Conservation (phyloP, 2,113 vertebrate genomes). For the human region DNA sequence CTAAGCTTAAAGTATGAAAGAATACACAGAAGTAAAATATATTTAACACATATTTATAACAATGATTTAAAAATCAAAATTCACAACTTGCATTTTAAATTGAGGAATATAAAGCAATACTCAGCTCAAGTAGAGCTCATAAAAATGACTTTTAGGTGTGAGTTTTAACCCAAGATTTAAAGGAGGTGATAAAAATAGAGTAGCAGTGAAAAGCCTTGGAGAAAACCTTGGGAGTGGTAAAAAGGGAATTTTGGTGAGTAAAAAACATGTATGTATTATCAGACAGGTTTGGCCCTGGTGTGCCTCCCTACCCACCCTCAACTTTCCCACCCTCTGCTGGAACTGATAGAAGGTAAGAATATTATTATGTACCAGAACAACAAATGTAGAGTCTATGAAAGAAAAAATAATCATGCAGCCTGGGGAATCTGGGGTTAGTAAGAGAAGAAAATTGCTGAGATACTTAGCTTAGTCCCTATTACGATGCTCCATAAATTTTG, state of each 20-base stretch:
- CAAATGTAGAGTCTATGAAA: background rate
- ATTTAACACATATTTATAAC: background rate
- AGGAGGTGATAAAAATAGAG: background rate
- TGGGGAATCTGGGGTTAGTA: background rate
- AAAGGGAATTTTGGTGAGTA: background rate
- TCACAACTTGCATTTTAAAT: background rate
- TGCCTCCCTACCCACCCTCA: background rate
- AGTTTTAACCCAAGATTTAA: background rate
- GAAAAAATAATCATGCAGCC: background rate
- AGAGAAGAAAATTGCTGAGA: constrained; percentile 9
- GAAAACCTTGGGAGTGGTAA: background rate
- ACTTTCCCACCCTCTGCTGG: background rate
- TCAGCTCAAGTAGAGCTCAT: background rate
- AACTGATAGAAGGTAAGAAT: background rate
- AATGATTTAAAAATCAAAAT: background rate
- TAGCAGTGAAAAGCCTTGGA: background rate
- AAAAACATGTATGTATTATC: background rate
- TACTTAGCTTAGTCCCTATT: background rate
- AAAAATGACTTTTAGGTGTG: background rate
- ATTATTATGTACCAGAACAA: background rate
- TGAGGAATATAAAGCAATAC: background rate
- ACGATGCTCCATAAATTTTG: background rate
- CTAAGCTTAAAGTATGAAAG: background rate
- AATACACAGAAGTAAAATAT: background rate
- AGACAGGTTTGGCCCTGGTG: background rate